Evolutionary conservation across 1,140 invertebrate species (phyloP), one percentile per base, ranked within the genome.

Genomic region (Polyergus mexicanus): DNA sequence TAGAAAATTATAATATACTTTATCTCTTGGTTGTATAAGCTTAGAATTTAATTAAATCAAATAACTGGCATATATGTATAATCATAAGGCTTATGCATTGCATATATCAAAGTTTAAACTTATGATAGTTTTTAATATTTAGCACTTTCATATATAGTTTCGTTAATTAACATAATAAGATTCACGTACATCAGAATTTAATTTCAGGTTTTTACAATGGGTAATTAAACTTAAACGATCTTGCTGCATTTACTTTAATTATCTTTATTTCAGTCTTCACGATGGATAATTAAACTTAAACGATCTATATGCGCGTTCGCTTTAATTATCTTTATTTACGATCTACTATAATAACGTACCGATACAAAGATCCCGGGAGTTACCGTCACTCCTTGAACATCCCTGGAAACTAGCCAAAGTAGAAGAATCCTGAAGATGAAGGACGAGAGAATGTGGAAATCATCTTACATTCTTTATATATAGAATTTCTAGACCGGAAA

Each of bases 391-490:
- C 38, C 32, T 47, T 25, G 69, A 28, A 22, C 16, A 32, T 16
- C 8, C 13, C 22, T 84, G 69, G 80, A 75, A 75, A 60, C 41
- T 35, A n/a, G 80, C 80, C 80, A 84, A 75, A 54, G 38, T 38
- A 56, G 65, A 80, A 69, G 56, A 75, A 62, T 75, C 38, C n/a
- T 28, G 19, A 35, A 35, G 38, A 51, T 28, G 32, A 22, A n/a
- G 4, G 7, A 75, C 11, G 41, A 68, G 56, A 38, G 38, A 69
- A 74, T 28, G 63, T 56, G 51, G 38, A 74, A 84, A 62, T 60
- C 32, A n/a, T 38, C 54, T 74, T 72, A 77, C 62, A 75, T 75
- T 75, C 56, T 84, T 66, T 77, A 44, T 68, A 51, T 78, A 66
- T 80, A 38, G 32, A 69, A 16, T 41, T 58, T 58, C 22, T 25